Percentiles rank a stretch among this genome's conserved stretches.
Evolutionary conservation across 2,113 vertebrate genomes (phyloP).

Genomic region (Raja brachyura): DNA sequence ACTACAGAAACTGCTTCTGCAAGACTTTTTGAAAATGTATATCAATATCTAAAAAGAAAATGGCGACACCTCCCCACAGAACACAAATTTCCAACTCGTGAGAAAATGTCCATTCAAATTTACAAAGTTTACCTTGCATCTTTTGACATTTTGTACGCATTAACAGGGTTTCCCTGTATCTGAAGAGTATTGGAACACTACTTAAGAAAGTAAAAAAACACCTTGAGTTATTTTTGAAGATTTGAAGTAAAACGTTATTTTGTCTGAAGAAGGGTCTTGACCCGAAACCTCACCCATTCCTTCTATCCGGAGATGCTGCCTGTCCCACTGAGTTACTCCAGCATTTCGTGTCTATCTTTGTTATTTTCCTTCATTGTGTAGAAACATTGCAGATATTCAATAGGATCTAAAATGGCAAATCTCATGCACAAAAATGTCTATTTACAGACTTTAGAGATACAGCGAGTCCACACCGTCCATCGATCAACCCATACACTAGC

Average conservation of each 20-base stretch:
- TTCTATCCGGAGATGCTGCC: no score
- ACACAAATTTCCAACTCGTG: background rate
- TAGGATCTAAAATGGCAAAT: background rate
- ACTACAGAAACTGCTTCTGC: background rate
- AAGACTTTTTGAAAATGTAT: background rate
- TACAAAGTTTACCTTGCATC: background rate
- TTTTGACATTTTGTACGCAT: background rate
- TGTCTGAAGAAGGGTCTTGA: no score
- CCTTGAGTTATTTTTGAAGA: background rate
- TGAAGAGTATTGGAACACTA: background rate
- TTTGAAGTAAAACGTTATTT: background rate
- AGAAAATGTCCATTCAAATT: background rate
- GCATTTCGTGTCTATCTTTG: no score
- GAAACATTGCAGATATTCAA: background rate
- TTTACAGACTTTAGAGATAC: background rate
- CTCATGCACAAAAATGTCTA: background rate
- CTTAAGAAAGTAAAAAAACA: background rate
- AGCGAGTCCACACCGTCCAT: no score
- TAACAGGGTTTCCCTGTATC: background rate
- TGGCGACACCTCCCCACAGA: background rate
- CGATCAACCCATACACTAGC: no score
- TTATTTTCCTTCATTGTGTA: background rate
- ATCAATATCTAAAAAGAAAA: background rate
- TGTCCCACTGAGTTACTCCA: no score
- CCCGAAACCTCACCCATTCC: no score